A percentile compares a stretch with the other conserved stretches of the same genome.
Conservation (phyloP, 2,888 invertebrate species). For the Melieria omissa region DNA sequence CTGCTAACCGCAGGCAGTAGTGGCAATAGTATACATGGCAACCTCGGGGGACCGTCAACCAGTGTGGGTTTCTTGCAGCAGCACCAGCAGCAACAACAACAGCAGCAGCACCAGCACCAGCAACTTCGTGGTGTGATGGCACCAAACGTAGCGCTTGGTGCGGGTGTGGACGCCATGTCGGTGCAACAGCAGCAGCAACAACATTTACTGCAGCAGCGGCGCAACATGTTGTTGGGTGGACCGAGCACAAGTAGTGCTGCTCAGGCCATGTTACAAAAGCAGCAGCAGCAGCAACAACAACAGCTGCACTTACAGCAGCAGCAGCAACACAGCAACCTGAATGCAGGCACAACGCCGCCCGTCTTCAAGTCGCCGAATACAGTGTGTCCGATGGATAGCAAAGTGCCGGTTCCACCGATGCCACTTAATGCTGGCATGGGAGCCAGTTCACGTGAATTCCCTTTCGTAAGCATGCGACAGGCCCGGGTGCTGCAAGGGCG, state of each 20-base stretch:
- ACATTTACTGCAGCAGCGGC: constrained; percentile 50
- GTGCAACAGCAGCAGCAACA: constrained; percentile 48
- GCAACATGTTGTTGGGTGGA: constrained; percentile 45
- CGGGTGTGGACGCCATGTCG: constrained; percentile 17
- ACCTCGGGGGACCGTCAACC: constrained; percentile 22
- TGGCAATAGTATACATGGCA: constrained; percentile 10
- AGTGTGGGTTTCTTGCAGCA: constrained; percentile 32
- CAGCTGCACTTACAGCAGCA: constrained; percentile 44
- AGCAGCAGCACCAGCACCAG: constrained; percentile 44
- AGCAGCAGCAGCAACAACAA: constrained; percentile 47
- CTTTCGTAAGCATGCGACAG: constrained; percentile 92
- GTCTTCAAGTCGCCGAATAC: constrained; percentile 85
- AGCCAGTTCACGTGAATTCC: constrained; percentile 72
- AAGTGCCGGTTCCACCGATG: constrained; percentile 70
- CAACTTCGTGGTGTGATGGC: constrained; percentile 49
- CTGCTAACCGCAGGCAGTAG: constrained; percentile 41
- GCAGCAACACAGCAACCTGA: constrained; percentile 43
- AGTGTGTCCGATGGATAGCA: constrained; percentile 85
- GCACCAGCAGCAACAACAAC: constrained; percentile 52
- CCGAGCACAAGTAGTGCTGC: constrained; percentile 46
- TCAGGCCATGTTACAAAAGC: constrained; percentile 37
- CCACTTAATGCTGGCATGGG: constrained; percentile 68
- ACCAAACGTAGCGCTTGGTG: constrained; percentile 44
- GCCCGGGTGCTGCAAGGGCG: constrained; percentile 86
- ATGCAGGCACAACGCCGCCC: constrained; percentile 50